phyloP scores from a whole-genome alignment of 1,140 invertebrate genomes.

The Heliconius himera region DNA sequence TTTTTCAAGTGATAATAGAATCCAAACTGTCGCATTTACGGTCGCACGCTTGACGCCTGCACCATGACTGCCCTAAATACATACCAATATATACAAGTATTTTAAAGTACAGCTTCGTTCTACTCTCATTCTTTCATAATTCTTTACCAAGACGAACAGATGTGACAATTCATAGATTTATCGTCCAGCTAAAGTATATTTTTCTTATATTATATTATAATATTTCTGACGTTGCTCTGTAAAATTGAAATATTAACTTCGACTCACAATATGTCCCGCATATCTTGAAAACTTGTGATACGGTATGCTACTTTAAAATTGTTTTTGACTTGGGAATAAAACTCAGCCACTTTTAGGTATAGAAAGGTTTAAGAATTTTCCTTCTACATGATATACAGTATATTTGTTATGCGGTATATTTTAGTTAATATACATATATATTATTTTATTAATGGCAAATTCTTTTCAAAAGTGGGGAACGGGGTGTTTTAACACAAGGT shows the following conservation, averaged over 20 bases:
- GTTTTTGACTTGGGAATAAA: constrained; percentile 14
- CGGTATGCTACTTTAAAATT: constrained; percentile 11
- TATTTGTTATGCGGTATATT: neutral
- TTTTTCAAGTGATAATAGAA: too few relatives aligned
- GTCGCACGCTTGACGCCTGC: too few relatives aligned
- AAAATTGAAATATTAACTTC: constrained; percentile 12
- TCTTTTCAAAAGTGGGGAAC: too few relatives aligned
- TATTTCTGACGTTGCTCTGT: constrained; percentile 3
- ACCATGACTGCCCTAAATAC: too few relatives aligned
- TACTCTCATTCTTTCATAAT: neutral
- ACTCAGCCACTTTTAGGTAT: neutral
- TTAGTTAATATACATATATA: too few relatives aligned
- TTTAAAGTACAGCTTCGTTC: neutral
- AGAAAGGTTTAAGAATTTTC: neutral
- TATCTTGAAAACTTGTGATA: constrained; percentile 14
- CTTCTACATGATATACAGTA: neutral
- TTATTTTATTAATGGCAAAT: neutral
- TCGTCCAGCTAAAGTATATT: constrained; percentile 11
- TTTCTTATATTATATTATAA: constrained; percentile 13
- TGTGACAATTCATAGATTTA: constrained; percentile 13
- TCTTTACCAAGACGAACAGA: neutral
- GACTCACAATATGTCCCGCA: constrained; percentile 15
- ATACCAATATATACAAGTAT: too few relatives aligned
- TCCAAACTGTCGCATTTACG: too few relatives aligned
- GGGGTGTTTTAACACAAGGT: too few relatives aligned